Evolutionary conservation across 2,797 vertebrate species (phyloP).

Genomic region (Anguilla marmorata): DNA sequence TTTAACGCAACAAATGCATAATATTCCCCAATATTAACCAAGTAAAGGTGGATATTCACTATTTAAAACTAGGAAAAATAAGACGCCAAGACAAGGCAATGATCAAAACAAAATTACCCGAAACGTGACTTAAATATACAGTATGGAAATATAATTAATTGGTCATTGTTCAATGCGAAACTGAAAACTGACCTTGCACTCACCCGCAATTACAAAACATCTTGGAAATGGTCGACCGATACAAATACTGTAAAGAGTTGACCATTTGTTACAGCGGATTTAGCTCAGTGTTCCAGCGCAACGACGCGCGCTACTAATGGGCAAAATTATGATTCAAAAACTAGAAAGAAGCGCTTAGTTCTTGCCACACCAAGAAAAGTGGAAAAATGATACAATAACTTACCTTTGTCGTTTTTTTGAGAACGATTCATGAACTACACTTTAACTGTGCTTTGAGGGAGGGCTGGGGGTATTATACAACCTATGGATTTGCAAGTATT

Average conservation of each 20-base stretch:
- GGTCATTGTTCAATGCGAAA: background rate
- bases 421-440: background rate
- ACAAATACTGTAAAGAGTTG: background rate
- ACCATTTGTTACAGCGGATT: too few relatives aligned
- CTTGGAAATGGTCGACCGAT: background rate
- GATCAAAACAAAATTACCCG: background rate
- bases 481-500: constrained; percentile 19
- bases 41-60: background rate
- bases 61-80: background rate
- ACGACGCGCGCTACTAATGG: background rate
- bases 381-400: constrained; percentile 12
- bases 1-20: background rate
- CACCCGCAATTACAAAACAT: background rate
- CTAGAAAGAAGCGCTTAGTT: background rate
- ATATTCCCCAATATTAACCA: background rate
- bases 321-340: background rate
- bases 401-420: background rate
- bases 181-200: constrained; percentile 7
- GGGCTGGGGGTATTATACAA: background rate
- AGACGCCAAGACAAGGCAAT: background rate
- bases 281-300: background rate
- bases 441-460: background rate
- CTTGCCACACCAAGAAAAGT: background rate
- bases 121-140: background rate
- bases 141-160: background rate